These are phyloP conservation scores for Phragmatobia fuliginosa DNA, from an alignment of 2,888 invertebrate species.

Conservation along the genomic window DNA sequence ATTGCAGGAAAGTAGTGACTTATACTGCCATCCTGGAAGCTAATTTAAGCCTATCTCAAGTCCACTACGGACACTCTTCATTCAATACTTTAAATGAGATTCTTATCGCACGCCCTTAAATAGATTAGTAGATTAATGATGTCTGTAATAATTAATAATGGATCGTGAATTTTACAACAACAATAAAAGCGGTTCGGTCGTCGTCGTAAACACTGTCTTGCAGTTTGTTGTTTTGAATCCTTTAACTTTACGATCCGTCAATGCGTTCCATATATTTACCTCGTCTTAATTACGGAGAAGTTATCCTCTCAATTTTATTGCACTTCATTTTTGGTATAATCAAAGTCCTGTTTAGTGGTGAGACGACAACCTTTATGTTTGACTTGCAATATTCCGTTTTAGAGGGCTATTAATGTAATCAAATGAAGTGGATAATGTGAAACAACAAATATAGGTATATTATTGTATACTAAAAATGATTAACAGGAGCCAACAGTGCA, in stretches of 20 bases:
- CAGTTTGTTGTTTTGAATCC: conserved; percentile 84
- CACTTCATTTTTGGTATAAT: conserved; percentile 72
- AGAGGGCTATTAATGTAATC: conserved; percentile 50
- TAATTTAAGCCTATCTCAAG: conserved; percentile 85
- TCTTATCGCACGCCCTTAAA: conserved; percentile 86
- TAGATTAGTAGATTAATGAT: conserved; percentile 87
- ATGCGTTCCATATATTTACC: conserved; percentile 82
- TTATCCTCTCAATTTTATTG: conserved; percentile 79
- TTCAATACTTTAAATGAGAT: conserved; percentile 87
- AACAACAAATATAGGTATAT: conserved; percentile 15
- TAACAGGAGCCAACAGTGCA: background rate
- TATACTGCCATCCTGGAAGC: conserved; percentile 48
- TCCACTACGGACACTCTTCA: conserved; percentile 86
- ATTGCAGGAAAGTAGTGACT: conserved; percentile 14
- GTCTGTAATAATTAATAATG: conserved; percentile 87
- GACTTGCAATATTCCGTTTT: conserved; percentile 50
- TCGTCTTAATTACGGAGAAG: conserved; percentile 81
- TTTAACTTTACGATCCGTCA: conserved; percentile 83
- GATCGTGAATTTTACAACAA: conserved; percentile 86
- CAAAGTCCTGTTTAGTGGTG: conserved; percentile 63
- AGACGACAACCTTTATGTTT: conserved; percentile 56
- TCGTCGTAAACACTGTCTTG: conserved; percentile 81
- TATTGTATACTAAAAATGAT: background rate
- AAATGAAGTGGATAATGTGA: conserved; percentile 52
- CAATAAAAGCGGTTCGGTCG: conserved; percentile 83